Percentiles rank a stretch among this genome's conserved stretches.
These are phyloP conservation scores for Phoeniculus purpureus DNA, from an alignment of 2,797 vertebrate species.

Conservation along the genomic window DNA sequence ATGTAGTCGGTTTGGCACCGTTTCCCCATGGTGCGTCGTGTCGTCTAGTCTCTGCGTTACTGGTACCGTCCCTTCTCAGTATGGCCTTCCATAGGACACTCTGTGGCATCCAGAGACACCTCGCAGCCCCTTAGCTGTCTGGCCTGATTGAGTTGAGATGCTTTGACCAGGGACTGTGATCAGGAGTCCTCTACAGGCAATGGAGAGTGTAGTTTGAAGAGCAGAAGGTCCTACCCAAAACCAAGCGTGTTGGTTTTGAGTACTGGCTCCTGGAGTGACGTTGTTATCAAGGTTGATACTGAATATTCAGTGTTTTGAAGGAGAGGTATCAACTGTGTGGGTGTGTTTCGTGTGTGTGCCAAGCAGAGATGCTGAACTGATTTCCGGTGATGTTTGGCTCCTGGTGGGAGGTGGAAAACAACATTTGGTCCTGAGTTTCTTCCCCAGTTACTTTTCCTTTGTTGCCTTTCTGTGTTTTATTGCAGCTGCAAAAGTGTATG, in stretches of 20 bases:
- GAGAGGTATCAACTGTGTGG: not conserved
- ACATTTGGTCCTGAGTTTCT: not conserved
- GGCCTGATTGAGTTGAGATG: not conserved
- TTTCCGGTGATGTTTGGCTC: not conserved
- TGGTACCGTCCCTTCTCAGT: accelerated
- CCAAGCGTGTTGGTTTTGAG: not conserved
- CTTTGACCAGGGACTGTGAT: not conserved
- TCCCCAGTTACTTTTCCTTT: not conserved
- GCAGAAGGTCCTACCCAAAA: not conserved
- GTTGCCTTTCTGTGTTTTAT: not conserved
- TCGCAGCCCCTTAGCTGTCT: not conserved
- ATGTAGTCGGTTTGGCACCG: not conserved
- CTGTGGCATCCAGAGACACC: not conserved
- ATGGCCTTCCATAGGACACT: not conserved
- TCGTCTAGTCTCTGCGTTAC: not conserved
- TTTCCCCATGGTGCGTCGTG: not conserved
- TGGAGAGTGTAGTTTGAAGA: not conserved
- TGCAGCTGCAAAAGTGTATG: accelerated
- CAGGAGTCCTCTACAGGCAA: not conserved
- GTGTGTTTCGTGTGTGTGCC: not conserved
- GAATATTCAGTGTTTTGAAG: not conserved
- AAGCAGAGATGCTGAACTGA: not conserved
- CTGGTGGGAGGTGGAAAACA: not conserved
- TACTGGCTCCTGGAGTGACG: not conserved
- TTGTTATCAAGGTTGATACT: not conserved